phyloP scores from a whole-genome alignment of 35 echinoderm and acorn worm species.

The Lytechinus variegatus region DNA sequence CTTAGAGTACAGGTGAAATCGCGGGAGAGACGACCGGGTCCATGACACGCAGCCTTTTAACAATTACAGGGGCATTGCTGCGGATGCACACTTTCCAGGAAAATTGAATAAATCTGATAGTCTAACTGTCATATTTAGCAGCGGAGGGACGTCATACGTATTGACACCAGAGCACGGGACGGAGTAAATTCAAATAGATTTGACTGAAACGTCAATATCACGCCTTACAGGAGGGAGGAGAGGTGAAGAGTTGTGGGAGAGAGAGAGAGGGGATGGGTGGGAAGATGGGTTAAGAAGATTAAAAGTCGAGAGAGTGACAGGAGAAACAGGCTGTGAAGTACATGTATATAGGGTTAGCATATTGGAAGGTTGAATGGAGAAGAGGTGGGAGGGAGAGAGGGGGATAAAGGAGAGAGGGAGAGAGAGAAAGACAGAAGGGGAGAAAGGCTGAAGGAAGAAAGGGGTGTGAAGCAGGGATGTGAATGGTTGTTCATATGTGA shows the following conservation, averaged over 20 bases:
- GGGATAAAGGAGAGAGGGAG: neutral
- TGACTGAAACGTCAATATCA: neutral
- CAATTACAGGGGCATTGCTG: neutral
- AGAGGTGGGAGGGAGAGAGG: neutral
- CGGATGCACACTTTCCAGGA: neutral
- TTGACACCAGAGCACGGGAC: neutral
- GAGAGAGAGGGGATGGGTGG: no score
- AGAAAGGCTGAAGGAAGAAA: neutral
- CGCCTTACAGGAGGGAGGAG: neutral
- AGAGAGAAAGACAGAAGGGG: neutral
- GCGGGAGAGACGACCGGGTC: neutral
- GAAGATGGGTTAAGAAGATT: no score
- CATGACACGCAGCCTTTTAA: neutral
- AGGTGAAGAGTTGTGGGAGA: no score
- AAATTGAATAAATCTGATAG: neutral
- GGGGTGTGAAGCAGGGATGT: neutral
- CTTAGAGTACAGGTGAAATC: neutral
- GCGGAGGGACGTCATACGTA: neutral
- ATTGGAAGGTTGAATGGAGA: no score
- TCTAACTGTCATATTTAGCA: neutral
- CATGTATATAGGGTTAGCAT: no score
- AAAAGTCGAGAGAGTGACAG: no score
- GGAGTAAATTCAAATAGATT: neutral
- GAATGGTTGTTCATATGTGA: no score
- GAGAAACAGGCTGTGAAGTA: no score